Base-by-base conservation (phyloP, 2,888 invertebrate species). In the Elysia crispata region DNA sequence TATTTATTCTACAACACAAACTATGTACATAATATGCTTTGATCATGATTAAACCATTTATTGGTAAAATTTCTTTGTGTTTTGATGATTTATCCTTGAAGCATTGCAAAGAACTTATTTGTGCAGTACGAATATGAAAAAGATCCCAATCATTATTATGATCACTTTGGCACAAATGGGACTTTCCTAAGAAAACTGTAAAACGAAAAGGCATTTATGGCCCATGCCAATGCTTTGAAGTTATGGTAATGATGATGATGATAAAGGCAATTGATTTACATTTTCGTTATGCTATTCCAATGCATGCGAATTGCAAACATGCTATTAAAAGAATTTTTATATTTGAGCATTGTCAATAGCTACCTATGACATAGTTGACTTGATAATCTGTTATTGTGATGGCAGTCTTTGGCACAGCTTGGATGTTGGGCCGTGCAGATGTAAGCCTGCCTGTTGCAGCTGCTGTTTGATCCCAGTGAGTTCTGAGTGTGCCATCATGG, bases 381-480 rank as follows among this genome's bases (percentile, higher is more conserved):
- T 85, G 72, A 74, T 84, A 85, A 31, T 86, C 83, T n/a, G 83
- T 80, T 31, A 90, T 82, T 33, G 81, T 84, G 25, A 89, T 86
- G 3, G 89, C 85, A 64, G 83, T 79, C 85, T 91, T 91, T 11
- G 91, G 91, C 6, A 91, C 86, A 50, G 90, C 87, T 83, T 91
- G 91, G 54, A 91, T 84, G 81, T 91, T 91, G 25, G 91, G 91
- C 31, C 88, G 89, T 33, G 85, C 86, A 6, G 91, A 90, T 0
- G 90, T 87, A 18, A 91, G 84, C 33, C 91, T 81, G 1, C 91
- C 91, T 33, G 91, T 91, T 23, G 89, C 90, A 50, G 91, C 90
- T 25, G 90, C 86, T 3, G 87, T 90, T 79, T 91, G 91, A 80
- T 90, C 89, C 91, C 91, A 91, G 83, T 89, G 88, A 13, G 91